Conservation (phyloP, 2,797 vertebrate species). For the Gallinago stenura region DNA sequence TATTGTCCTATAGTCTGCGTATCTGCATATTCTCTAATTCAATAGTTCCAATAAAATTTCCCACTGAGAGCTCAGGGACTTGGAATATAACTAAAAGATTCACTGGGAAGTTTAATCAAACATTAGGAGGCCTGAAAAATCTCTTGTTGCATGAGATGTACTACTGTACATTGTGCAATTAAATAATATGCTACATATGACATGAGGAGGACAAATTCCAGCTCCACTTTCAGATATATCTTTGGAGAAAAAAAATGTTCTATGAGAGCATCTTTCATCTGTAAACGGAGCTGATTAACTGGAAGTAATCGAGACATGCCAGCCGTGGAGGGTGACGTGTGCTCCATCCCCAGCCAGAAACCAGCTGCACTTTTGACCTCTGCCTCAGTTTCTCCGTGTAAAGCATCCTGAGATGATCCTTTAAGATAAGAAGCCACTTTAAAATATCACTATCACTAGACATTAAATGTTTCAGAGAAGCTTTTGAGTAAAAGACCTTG, state of each 20-base stretch:
- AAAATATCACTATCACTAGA: not conserved
- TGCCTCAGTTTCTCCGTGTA: conserved; percentile 25
- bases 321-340: fast-evolving
- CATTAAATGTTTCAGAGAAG: not conserved
- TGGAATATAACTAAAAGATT: not conserved
- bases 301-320: not conserved
- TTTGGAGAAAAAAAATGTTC: not conserved
- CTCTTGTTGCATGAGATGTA: not conserved
- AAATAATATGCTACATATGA: not conserved
- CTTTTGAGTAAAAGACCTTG: not conserved
- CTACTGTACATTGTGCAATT: not conserved
- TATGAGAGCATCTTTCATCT: not conserved
- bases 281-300: conserved; percentile 2
- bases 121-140: not conserved
- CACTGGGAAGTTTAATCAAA: not conserved
- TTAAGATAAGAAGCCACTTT: not conserved
- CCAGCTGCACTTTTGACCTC: not conserved
- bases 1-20: not conserved
- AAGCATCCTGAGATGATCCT: not conserved
- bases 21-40: not conserved
- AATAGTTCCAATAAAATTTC: not conserved
- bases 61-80: not conserved
- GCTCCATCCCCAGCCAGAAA: not conserved
- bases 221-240: not conserved
- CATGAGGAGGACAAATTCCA: not conserved